Evolutionary conservation across 2,888 invertebrate genomes (phyloP).

Genomic region (Syritta pipiens): DNA sequence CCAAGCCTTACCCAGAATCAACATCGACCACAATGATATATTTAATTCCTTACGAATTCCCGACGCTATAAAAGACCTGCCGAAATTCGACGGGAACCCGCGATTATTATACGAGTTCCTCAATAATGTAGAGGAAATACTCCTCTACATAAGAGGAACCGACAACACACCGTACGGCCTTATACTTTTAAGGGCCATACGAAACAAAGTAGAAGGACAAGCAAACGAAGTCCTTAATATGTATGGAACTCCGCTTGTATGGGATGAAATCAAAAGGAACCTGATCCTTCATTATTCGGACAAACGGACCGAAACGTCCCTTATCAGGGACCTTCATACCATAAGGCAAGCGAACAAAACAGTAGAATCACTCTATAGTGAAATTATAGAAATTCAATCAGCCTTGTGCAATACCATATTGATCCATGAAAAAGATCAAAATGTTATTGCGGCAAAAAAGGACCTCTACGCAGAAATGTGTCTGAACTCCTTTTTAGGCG

Average conservation of each 20-base stretch:
- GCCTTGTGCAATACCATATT: constrained; percentile 64
- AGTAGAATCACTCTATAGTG: constrained; percentile 64
- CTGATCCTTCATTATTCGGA: too few species aligned
- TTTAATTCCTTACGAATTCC: constrained; percentile 36
- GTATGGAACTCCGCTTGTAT: constrained; percentile 18
- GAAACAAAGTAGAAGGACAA: constrained; percentile 37
- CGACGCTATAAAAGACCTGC: constrained; percentile 40
- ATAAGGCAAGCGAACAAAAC: constrained; percentile 45
- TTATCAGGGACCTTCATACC: constrained; percentile 59
- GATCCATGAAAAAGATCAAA: constrained; percentile 60
- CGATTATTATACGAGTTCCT: constrained; percentile 31
- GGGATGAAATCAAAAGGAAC: constrained; percentile 41
- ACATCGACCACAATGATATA: constrained; percentile 11
- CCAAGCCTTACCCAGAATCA: too few species aligned
- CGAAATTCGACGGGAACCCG: constrained; percentile 35
- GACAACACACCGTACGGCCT: constrained; percentile 38
- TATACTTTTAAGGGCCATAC: constrained; percentile 35
- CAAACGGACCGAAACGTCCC: constrained; percentile 49
- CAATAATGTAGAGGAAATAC: constrained; percentile 39
- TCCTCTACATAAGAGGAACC: constrained; percentile 37
- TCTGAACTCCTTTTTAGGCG: constrained; percentile 63
- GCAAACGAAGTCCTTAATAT: constrained; percentile 30
- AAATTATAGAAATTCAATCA: constrained; percentile 69
- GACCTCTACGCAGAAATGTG: constrained; percentile 68
- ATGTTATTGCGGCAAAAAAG: constrained; percentile 64